These are phyloP conservation scores for Clangula hyemalis DNA, from an alignment of 2,797 vertebrate genomes.

Conservation along the genomic window DNA sequence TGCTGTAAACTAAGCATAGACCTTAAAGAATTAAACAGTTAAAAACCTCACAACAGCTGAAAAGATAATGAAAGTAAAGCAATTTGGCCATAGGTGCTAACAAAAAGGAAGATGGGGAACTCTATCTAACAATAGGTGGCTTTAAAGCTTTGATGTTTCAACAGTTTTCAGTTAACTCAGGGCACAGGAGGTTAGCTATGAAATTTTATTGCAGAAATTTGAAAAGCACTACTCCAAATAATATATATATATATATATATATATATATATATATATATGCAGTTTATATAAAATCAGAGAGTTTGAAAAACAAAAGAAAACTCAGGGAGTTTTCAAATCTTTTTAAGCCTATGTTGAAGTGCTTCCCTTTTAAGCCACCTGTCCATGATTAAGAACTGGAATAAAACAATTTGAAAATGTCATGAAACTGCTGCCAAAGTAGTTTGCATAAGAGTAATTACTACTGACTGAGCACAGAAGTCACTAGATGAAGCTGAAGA, in stretches of 20 bases:
- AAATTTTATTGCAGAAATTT: not conserved
- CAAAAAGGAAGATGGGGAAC: slow-evolving; percentile 12
- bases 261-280: not conserved
- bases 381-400: not conserved
- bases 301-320: not conserved
- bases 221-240: not conserved
- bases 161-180: slow-evolving; percentile 17
- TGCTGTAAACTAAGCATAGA: slow-evolving; percentile 46
- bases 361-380: not conserved
- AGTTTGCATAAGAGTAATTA: not conserved
- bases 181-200: slow-evolving; percentile 5
- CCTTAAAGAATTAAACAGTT: slow-evolving; percentile 40
- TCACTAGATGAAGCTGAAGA: not conserved
- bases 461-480: not conserved
- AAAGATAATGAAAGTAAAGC: slow-evolving; percentile 41
- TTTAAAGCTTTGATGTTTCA: slow-evolving; percentile 35
- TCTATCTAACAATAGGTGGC: slow-evolving; percentile 9
- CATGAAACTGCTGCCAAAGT: not conserved
- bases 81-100: slow-evolving; percentile 40
- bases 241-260: not conserved
- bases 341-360: not conserved
- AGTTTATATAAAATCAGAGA: not conserved
- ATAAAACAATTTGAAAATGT: not conserved
- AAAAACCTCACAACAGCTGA: slow-evolving; percentile 29
- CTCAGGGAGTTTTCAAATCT: not conserved